phyloP scores from a whole-genome alignment of 1,140 invertebrate genomes.

The Diplogasteroides magnus region DNA sequence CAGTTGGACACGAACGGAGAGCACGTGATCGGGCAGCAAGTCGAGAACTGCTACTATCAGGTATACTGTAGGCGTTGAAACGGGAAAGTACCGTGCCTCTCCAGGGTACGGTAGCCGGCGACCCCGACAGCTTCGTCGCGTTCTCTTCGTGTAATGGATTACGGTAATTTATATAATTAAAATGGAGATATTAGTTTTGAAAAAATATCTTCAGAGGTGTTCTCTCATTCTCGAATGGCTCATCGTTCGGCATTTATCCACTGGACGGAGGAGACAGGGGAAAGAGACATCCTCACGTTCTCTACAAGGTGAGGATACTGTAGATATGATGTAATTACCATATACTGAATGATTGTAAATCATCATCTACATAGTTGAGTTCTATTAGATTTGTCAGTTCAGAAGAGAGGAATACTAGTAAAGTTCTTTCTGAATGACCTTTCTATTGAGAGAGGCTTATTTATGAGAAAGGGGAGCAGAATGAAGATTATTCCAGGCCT shows the following conservation, averaged over 20 bases:
- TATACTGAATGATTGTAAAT: too few relatives aligned
- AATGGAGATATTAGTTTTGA: slow-evolving; percentile 4
- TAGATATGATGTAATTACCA: too few relatives aligned
- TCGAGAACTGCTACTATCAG: slow-evolving; percentile 54
- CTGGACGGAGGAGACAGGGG: slow-evolving; percentile 48
- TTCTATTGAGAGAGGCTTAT: too few relatives aligned
- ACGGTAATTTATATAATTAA: slow-evolving; percentile 24
- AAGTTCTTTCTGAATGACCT: too few relatives aligned
- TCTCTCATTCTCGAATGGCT: slow-evolving; percentile 50
- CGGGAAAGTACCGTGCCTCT: not conserved
- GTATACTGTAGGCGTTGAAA: not conserved
- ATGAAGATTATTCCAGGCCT: too few relatives aligned
- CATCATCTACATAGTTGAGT: too few relatives aligned
- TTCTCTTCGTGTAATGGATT: slow-evolving; percentile 54
- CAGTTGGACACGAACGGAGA: slow-evolving; percentile 44
- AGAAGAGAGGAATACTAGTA: too few relatives aligned
- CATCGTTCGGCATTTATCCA: slow-evolving; percentile 54
- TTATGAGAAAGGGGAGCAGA: too few relatives aligned
- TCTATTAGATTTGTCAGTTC: too few relatives aligned
- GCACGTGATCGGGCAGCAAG: slow-evolving; percentile 23
- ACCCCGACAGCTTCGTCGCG: slow-evolving; percentile 46
- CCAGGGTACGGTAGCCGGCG: slow-evolving; percentile 46
- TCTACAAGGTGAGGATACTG: slow-evolving; percentile 32
- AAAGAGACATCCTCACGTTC: slow-evolving; percentile 48
- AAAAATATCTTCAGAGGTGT: slow-evolving; percentile 40